A percentile compares a stretch with the other conserved stretches of the same genome.
These are phyloP conservation scores for Ectropis grisescens DNA, from an alignment of 1,140 invertebrate species.

Conservation along the genomic window DNA sequence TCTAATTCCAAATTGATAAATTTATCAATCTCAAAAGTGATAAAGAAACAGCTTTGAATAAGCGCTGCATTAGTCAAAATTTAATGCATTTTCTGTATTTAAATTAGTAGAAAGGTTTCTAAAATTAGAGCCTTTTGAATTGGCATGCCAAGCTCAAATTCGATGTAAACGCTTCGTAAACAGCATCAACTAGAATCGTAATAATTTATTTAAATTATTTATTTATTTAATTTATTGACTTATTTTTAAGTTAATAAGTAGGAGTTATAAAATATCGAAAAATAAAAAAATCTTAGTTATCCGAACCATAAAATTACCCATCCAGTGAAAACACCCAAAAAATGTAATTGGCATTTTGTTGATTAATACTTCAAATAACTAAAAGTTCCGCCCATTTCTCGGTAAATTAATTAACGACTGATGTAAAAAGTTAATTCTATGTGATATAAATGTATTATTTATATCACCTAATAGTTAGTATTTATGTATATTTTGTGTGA, in stretches of 20 bases:
- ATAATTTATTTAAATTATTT: slow-evolving; percentile 66
- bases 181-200: slow-evolving; percentile 18
- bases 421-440: slow-evolving; percentile 49
- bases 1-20: too few relatives aligned
- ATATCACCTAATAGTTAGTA: slow-evolving; percentile 56
- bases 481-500: slow-evolving; percentile 54
- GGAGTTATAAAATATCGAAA: slow-evolving; percentile 18
- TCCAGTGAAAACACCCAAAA: slow-evolving; percentile 17
- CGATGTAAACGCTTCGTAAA: too few relatives aligned
- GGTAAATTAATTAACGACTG: slow-evolving; percentile 62
- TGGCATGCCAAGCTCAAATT: slow-evolving; percentile 17
- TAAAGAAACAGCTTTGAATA: too few relatives aligned
- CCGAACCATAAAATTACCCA: slow-evolving; percentile 14
- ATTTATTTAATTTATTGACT: slow-evolving; percentile 61
- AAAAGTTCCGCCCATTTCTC: slow-evolving; percentile 30
- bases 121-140: too few relatives aligned
- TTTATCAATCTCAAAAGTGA: too few relatives aligned
- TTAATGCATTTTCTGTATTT: too few relatives aligned
- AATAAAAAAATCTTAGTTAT: slow-evolving; percentile 15
- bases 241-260: slow-evolving; percentile 49
- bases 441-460: slow-evolving; percentile 54
- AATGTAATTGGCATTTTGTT: slow-evolving; percentile 19
- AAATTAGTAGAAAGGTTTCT: too few relatives aligned
- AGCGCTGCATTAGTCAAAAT: too few relatives aligned
- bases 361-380: not conserved